Evolutionary conservation across 2,113 vertebrate genomes (phyloP).

Genomic region (Athene noctua): DNA sequence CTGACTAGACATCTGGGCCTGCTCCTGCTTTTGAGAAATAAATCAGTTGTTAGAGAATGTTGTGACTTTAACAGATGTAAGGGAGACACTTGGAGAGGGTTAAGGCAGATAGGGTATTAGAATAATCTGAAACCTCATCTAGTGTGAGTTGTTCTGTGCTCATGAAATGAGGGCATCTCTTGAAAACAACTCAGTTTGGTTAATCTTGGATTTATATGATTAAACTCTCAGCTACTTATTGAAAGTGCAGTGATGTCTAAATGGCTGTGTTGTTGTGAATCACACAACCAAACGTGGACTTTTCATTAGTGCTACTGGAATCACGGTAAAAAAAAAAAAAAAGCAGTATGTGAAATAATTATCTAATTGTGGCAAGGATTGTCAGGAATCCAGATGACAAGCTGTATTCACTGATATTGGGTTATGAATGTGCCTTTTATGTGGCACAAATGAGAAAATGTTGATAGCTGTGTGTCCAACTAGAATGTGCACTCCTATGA

Average conservation of each 20-base stretch:
- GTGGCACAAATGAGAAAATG: background rate
- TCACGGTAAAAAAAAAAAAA: background rate
- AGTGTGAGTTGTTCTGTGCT: background rate
- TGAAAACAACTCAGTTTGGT: background rate
- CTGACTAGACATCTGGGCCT: background rate
- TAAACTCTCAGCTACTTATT: background rate
- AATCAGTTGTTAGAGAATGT: background rate
- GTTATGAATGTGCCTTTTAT: background rate
- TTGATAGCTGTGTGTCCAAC: background rate
- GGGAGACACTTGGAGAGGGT: background rate
- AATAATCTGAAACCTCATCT: background rate
- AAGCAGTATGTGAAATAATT: background rate
- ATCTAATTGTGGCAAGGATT: too few relatives aligned
- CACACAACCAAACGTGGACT: background rate
- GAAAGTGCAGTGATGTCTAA: background rate
- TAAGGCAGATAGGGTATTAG: background rate
- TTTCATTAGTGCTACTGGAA: background rate
- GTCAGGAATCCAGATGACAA: too few relatives aligned
- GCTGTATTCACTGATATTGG: too few relatives aligned
- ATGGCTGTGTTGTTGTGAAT: background rate
- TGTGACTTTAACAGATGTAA: background rate
- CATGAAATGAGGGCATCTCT: background rate
- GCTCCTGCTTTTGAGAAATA: background rate
- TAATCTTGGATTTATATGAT: background rate
- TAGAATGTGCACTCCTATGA: background rate